These are phyloP conservation scores for Glaucopsyche alexis DNA, from an alignment of 2,888 invertebrate species.

Conservation along the genomic window DNA sequence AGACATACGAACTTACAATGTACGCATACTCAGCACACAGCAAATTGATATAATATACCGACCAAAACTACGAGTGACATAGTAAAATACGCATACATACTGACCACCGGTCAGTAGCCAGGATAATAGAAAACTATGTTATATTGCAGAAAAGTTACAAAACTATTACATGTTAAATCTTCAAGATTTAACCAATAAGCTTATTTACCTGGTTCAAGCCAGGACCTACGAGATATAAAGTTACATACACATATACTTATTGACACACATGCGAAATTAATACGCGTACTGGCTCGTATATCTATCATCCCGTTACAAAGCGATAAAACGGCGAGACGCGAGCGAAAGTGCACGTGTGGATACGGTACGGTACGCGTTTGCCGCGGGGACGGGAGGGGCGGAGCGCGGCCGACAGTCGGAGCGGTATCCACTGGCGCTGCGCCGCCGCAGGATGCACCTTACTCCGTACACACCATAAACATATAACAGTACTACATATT, in stretches of 20 bases:
- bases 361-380: conserved; percentile 55
- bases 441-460: neutral
- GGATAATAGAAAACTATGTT: too few relatives aligned
- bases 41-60: too few relatives aligned
- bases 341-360: conserved; percentile 76
- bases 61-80: too few relatives aligned
- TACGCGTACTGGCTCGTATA: neutral
- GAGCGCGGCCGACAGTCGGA: conserved; percentile 48
- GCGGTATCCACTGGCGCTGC: conserved; percentile 36
- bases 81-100: too few relatives aligned
- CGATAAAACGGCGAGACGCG: conserved; percentile 50
- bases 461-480: neutral
- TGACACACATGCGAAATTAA: too few relatives aligned
- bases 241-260: too few relatives aligned
- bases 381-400: conserved; percentile 40
- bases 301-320: conserved; percentile 26
- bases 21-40: neutral
- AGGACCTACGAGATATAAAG: too few relatives aligned
- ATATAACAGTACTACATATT: neutral
- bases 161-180: too few relatives aligned
- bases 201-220: too few relatives aligned
- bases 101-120: too few relatives aligned
- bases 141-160: too few relatives aligned
- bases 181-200: too few relatives aligned
- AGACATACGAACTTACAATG: neutral